Evolutionary conservation across 2,113 vertebrate species (phyloP).

Genomic region (Sorex araneus): DNA sequence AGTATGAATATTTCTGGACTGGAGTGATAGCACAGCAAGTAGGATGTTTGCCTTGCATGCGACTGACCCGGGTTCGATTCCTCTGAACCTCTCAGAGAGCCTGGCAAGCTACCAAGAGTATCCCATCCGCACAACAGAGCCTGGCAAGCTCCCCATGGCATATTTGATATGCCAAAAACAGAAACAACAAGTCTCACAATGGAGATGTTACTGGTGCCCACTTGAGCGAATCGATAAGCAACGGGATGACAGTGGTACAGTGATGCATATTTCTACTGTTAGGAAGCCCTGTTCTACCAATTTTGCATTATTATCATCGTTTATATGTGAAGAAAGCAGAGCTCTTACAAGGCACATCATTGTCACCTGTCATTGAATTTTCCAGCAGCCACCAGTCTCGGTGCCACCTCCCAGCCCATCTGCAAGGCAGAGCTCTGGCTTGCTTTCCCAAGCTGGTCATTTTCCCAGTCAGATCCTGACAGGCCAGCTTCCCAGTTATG

Average conservation of each 20-base stretch:
- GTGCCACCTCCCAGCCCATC: not conserved
- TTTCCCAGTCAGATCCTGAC: not conserved
- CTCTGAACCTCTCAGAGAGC: too few species aligned
- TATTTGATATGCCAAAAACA: too few species aligned
- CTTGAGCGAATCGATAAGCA: too few species aligned
- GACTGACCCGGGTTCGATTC: too few species aligned
- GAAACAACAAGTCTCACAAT: too few species aligned
- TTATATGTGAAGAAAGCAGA: not conserved
- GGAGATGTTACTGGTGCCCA: too few species aligned
- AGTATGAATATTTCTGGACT: not conserved
- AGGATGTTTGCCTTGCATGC: too few species aligned
- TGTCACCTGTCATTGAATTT: not conserved
- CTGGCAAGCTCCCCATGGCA: too few species aligned
- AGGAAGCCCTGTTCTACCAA: not conserved
- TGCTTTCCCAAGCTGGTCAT: not conserved
- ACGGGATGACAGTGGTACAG: too few species aligned
- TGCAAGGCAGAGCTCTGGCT: not conserved
- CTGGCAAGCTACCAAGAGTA: too few species aligned
- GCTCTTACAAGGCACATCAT: not conserved
- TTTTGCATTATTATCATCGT: not conserved
- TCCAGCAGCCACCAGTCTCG: rapidly evolving
- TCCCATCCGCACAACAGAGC: too few species aligned
- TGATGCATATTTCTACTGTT: not conserved
- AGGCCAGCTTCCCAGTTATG: not conserved
- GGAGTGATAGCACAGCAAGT: too few species aligned